Evolutionary conservation across 2,797 vertebrate species (phyloP), one percentile per base, ranked within the genome.

Genomic region (Enteromius unitaeniatus): DNA sequence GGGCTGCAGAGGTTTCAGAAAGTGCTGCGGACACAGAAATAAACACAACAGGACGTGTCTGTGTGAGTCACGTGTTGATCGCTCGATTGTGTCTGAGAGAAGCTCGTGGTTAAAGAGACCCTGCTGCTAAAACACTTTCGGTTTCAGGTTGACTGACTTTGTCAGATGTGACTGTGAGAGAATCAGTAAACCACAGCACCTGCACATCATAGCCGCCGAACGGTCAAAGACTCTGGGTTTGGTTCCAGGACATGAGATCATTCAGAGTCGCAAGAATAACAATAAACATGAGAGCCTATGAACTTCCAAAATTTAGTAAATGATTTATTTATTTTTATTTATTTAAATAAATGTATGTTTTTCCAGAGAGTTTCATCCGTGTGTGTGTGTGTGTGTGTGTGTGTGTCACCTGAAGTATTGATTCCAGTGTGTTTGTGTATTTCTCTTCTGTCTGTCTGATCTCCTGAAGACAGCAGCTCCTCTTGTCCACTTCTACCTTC

Each of bases 391-490:
- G 85, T 65, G 40, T 84, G 73, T 77, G 76, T 23, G 65, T 75
- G 15, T 78, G 37, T 86, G 45, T 3, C 86, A 95, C 95, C 95
- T 96, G 95, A 88, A 96, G 92, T 88, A 97, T 96, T 26, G 96
- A 95, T 87, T 95, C 92, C 88, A 98, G 92, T 1, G 97, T 98
- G 60, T 95, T 94, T 0, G 95, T 93, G 89, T 98, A 99, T 64
- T 96, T 98, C 92, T 97, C 96, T 82, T 98, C 97, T 0, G 97
- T 98, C 90, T 96, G 96, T 75, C 92, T 90, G 92, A 98, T 93
- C 90, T 98, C 97, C 78, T 96, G 95, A 84, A 98, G 94, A 89
- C 97, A 98, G 91, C 97, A 98, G 86, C 95, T 94, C 70, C 96
- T 93, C 85, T 96, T 96, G 88, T 98, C 96, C 0, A 96, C 92